These are phyloP conservation scores for Hypocryptadius cinnamomeus DNA, from an alignment of 2,113 vertebrate genomes.

Conservation along the genomic window DNA sequence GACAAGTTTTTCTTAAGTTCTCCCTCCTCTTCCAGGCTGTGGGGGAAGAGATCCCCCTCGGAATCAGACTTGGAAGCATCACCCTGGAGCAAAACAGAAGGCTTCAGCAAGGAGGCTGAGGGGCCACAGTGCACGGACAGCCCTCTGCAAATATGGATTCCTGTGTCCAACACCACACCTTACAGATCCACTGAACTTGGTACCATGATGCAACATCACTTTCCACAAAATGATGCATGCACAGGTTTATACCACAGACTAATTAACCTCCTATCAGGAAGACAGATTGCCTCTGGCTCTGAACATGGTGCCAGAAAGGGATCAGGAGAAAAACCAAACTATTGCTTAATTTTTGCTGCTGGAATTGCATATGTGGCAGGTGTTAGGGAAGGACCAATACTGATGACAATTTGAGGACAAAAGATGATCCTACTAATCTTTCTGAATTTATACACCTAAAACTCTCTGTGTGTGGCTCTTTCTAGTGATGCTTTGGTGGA, in stretches of 20 bases:
- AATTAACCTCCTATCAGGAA: slow-evolving; percentile 54
- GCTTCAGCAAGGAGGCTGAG: background rate
- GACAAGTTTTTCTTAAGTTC: slow-evolving; percentile 84
- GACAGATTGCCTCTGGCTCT: slow-evolving; percentile 1
- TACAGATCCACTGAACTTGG: slow-evolving; percentile 18
- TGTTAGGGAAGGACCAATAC: background rate
- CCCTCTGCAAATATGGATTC: background rate
- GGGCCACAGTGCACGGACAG: background rate
- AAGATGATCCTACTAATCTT: background rate
- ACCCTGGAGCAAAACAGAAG: slow-evolving; percentile 74
- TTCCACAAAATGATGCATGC: slow-evolving; percentile 67
- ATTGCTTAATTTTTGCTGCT: background rate
- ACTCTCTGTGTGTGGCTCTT: background rate
- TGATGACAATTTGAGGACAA: background rate
- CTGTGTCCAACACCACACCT: slow-evolving; percentile 30
- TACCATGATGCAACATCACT: slow-evolving; percentile 59
- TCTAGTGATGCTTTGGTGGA: background rate
- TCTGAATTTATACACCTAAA: background rate
- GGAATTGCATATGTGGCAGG: background rate
- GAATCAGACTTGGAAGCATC: slow-evolving; percentile 88
- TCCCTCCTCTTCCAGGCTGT: slow-evolving; percentile 82
- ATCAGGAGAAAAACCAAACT: background rate
- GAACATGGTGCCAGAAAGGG: background rate
- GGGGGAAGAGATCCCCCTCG: slow-evolving; percentile 81
- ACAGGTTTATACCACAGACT: slow-evolving; percentile 64